Percentiles rank a stretch among this genome's conserved stretches.
Evolutionary conservation across 2,113 vertebrate genomes (phyloP).

Genomic region (Microtus richardsoni): DNA sequence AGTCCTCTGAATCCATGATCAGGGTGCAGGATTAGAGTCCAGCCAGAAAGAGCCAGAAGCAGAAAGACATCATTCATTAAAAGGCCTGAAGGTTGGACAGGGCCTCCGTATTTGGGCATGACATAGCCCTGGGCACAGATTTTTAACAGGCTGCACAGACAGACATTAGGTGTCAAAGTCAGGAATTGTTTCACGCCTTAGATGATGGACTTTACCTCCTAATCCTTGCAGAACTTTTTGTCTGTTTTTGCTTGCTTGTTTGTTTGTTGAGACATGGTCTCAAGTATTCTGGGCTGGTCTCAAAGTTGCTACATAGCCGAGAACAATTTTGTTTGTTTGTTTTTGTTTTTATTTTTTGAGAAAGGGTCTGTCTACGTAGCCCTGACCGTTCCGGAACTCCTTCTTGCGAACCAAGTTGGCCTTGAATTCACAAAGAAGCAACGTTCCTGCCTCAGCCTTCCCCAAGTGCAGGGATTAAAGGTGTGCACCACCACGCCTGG

Average conservation of each 20-base stretch:
- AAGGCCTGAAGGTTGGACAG: background rate
- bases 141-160: background rate
- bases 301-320: background rate
- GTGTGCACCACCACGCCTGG: rapidly evolving
- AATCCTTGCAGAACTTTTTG: background rate
- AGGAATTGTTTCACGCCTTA: background rate
- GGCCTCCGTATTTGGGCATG: background rate
- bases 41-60: background rate
- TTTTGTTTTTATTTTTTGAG: background rate
- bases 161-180: background rate
- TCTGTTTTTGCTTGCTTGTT: background rate
- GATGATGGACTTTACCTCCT: background rate
- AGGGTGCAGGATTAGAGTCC: background rate
- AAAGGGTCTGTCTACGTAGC: background rate
- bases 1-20: background rate
- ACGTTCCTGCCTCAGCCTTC: background rate
- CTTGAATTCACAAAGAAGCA: background rate
- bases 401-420: background rate
- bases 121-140: background rate
- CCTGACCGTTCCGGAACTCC: background rate
- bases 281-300: background rate
- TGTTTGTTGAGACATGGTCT: background rate
- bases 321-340: background rate
- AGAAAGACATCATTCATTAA: background rate
- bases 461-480: background rate